Evolutionary conservation across 2,113 vertebrate species (phyloP).

Genomic region (Oryzias woworae): DNA sequence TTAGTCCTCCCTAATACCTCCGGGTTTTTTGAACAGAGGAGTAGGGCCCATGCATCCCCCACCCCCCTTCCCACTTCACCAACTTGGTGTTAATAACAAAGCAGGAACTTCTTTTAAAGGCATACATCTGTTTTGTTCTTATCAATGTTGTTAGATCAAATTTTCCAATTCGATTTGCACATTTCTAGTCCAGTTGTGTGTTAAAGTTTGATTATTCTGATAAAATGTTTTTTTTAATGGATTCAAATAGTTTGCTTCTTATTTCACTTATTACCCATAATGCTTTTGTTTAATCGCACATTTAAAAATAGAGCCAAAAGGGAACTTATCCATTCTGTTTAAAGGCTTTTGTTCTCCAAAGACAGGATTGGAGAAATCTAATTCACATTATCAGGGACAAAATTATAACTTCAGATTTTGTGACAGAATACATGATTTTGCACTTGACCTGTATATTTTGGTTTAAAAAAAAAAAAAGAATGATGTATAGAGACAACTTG

Average conservation of each 20-base stretch:
- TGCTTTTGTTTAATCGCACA: not conserved
- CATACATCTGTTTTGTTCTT: slow-evolving; percentile 12
- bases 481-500: too few relatives aligned
- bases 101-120: slow-evolving; percentile 71
- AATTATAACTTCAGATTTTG: not conserved
- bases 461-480: too few relatives aligned
- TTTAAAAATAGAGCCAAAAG: not conserved
- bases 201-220: too few relatives aligned
- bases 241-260: too few relatives aligned
- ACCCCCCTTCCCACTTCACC: slow-evolving; percentile 72
- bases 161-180: too few relatives aligned
- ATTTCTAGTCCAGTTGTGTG: too few relatives aligned
- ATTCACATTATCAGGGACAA: not conserved
- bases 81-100: slow-evolving; percentile 66
- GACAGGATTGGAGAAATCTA: not conserved
- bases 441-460: not conserved
- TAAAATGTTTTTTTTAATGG: too few relatives aligned
- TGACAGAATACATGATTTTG: not conserved
- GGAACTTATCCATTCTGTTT: not conserved
- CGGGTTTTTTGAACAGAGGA: slow-evolving; percentile 92
- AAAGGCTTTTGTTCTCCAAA: not conserved
- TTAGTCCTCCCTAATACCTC: slow-evolving; percentile 98
- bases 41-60: slow-evolving; percentile 65
- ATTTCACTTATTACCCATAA: too few relatives aligned
- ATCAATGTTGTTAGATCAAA: not conserved